Conservation (phyloP, 2,888 invertebrate genomes). For the Drosophila longiperda region DNA sequence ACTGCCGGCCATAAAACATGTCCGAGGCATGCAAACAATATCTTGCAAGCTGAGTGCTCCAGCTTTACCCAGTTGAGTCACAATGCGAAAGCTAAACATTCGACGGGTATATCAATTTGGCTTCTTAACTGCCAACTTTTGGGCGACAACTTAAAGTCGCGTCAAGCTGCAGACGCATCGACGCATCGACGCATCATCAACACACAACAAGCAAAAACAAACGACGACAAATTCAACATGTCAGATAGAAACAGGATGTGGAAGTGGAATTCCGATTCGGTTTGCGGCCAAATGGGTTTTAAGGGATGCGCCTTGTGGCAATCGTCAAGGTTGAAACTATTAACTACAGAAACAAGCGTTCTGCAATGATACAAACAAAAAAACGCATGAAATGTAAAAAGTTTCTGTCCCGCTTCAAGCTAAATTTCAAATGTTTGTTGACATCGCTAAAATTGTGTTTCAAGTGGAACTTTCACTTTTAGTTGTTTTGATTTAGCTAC, state of each 20-base stretch:
- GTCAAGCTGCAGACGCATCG: constrained; percentile 25
- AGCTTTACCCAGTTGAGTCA: constrained; percentile 12
- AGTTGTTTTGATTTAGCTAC: constrained; percentile 10
- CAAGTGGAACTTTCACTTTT: constrained; percentile 1
- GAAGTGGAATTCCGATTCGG: not conserved
- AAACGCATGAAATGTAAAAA: constrained; percentile 70
- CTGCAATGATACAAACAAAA: constrained; percentile 54
- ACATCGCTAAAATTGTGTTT: constrained; percentile 41
- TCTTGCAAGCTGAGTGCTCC: constrained; percentile 46
- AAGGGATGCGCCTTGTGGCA: constrained; percentile 26
- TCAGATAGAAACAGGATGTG: constrained; percentile 34
- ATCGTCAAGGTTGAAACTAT: constrained; percentile 69
- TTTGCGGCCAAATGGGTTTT: constrained; percentile 4
- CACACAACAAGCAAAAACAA: constrained; percentile 64
- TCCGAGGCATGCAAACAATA: constrained; percentile 55
- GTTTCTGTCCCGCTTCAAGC: constrained; percentile 56
- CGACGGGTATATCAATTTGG: constrained; percentile 62
- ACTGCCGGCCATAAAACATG: constrained; percentile 57
- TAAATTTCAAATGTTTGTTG: constrained; percentile 71
- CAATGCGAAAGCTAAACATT: constrained; percentile 34
- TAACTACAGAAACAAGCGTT: constrained; percentile 76
- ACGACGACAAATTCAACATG: constrained; percentile 70
- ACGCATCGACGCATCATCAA: constrained; percentile 43
- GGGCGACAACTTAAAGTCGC: constrained; percentile 60
- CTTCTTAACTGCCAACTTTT: constrained; percentile 50